A percentile compares a stretch with the other conserved stretches of the same genome.
Conservation (phyloP, 2,888 invertebrate genomes). For the Conchocele bisecta region DNA sequence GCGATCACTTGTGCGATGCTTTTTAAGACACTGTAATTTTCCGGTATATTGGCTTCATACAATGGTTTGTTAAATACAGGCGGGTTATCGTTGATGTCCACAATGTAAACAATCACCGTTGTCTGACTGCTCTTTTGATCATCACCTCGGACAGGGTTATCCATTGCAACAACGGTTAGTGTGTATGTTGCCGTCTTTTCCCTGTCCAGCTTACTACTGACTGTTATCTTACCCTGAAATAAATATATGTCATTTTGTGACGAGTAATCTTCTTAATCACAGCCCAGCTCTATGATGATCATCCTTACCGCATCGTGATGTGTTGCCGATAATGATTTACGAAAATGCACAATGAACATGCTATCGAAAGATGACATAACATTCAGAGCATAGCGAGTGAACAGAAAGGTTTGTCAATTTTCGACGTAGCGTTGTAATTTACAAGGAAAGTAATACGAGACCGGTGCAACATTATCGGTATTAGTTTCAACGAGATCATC, state of each 20-base stretch:
- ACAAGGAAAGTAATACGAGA: no score
- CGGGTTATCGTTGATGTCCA: slow-evolving; percentile 47
- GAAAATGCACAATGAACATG: no score
- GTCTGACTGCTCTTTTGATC: slow-evolving; percentile 15
- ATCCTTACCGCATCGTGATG: no score
- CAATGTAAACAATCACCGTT: slow-evolving; percentile 15
- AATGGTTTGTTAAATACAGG: slow-evolving; percentile 21
- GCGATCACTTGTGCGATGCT: slow-evolving; percentile 19
- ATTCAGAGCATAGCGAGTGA: no score
- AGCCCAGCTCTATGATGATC: no score
- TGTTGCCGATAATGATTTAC: no score
- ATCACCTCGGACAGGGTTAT: slow-evolving; percentile 15
- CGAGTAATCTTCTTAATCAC: no score
- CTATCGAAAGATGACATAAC: no score
- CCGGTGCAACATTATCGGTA: no score
- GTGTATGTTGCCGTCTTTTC: slow-evolving; percentile 18
- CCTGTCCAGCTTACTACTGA: slow-evolving; percentile 24
- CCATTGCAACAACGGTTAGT: slow-evolving; percentile 28
- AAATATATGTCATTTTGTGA: not conserved
- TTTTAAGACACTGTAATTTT: slow-evolving; percentile 7
- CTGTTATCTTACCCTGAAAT: slow-evolving; percentile 36
- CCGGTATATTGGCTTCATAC: slow-evolving; percentile 10
- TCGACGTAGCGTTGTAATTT: no score
- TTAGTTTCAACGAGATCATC: no score
- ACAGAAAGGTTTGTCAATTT: no score